Conservation (phyloP, 2,797 vertebrate species). For the Neosilurus hyrtlii region DNA sequence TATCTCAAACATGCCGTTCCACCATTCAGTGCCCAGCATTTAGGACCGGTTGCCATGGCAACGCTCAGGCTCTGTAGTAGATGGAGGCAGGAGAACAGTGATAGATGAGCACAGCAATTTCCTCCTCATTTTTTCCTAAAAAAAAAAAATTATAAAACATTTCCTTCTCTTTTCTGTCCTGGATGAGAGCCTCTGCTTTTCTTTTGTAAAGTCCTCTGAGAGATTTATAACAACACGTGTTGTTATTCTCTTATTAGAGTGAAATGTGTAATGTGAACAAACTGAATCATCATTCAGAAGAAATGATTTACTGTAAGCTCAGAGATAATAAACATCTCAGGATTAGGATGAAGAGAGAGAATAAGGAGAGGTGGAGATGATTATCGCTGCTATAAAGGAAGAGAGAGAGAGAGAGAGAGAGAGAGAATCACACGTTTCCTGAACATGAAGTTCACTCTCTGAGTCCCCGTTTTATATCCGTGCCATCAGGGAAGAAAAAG, state of each 20-base stretch:
- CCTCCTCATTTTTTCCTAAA: constrained; percentile 54
- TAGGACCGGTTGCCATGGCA: constrained; percentile 80
- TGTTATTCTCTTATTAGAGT: background rate
- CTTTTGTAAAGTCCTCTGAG: background rate
- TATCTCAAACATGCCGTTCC: constrained; percentile 67
- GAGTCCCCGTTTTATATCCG: too few relatives aligned
- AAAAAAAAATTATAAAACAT: constrained; percentile 36
- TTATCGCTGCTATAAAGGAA: too few relatives aligned
- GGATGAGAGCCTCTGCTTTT: background rate
- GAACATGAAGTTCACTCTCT: too few relatives aligned
- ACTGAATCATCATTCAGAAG: background rate
- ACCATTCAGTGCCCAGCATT: constrained; percentile 71
- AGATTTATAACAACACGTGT: constrained; percentile 6
- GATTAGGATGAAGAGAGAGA: too few relatives aligned
- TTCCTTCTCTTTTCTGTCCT: constrained; percentile 7
- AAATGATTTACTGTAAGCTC: too few relatives aligned
- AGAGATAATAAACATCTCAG: too few relatives aligned
- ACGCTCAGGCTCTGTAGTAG: constrained; percentile 73
- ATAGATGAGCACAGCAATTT: constrained; percentile 77
- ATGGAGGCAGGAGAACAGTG: constrained; percentile 74
- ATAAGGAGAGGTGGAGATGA: too few relatives aligned
- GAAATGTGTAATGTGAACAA: background rate
- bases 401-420: too few relatives aligned
- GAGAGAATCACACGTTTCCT: too few relatives aligned
- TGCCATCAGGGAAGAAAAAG: too few relatives aligned